These are phyloP conservation scores for Euplexia lucipara DNA, from an alignment of 2,888 invertebrate genomes.

Conservation along the genomic window DNA sequence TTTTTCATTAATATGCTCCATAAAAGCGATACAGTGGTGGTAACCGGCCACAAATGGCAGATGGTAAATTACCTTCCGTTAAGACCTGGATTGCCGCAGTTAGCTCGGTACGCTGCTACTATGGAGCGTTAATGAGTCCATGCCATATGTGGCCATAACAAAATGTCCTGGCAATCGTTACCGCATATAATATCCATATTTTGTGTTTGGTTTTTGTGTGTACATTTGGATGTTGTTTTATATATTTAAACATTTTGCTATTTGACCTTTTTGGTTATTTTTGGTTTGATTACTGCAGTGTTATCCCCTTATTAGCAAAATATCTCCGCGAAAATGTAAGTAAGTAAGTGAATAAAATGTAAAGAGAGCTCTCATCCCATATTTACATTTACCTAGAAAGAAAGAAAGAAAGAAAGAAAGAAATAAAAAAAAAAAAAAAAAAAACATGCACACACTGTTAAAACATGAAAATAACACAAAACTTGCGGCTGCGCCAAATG, in stretches of 20 bases:
- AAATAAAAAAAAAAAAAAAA: too few species aligned
- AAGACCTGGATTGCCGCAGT: constrained; percentile 84
- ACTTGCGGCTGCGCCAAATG: too few species aligned
- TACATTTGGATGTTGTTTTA: constrained; percentile 34
- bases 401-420: too few species aligned
- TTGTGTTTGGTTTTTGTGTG: constrained; percentile 58
- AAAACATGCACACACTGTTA: too few species aligned
- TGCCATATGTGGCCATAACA: constrained; percentile 79
- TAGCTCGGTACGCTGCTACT: constrained; percentile 73
- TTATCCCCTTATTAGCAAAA: too few species aligned
- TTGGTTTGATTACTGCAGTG: background rate
- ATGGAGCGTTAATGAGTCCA: constrained; percentile 79
- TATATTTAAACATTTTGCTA: background rate
- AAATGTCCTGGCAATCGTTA: constrained; percentile 75
- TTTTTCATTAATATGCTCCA: constrained; percentile 66
- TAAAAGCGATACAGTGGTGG: constrained; percentile 65
- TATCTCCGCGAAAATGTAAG: too few species aligned
- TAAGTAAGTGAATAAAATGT: too few species aligned
- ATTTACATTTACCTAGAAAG: too few species aligned
- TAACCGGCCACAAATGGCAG: constrained; percentile 74
- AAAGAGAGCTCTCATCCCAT: too few species aligned
- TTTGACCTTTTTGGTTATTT: background rate
- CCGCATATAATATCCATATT: constrained; percentile 66
- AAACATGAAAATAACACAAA: too few species aligned
- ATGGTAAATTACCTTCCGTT: constrained; percentile 84